These are phyloP conservation scores for Vidua macroura DNA, from an alignment of 2,113 vertebrate genomes.

Conservation along the genomic window DNA sequence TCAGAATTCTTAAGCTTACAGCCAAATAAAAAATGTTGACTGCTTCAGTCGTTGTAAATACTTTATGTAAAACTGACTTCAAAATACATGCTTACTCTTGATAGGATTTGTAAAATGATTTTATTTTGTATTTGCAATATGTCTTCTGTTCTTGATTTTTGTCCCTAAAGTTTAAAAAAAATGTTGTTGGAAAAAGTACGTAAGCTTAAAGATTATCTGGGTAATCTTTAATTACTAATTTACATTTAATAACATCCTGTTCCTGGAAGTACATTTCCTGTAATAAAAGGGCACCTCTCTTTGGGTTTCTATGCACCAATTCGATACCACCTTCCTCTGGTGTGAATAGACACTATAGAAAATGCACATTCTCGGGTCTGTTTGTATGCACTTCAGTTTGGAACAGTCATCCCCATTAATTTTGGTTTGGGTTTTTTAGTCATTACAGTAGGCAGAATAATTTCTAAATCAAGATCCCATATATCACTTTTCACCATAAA, in stretches of 20 bases:
- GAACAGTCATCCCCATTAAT: background rate
- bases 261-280: background rate
- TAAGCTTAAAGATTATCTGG: background rate
- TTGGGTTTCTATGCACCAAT: background rate
- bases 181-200: background rate
- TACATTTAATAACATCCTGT: background rate
- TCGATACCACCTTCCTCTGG: background rate
- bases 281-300: background rate
- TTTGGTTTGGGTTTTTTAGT: background rate
- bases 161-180: background rate
- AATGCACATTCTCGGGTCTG: background rate
- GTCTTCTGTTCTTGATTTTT: background rate
- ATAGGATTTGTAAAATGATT: background rate
- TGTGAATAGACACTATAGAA: background rate
- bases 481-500: background rate
- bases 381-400: background rate
- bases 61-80: background rate
- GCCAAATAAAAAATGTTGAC: background rate
- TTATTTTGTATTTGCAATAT: background rate
- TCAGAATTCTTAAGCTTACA: background rate
- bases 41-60: background rate
- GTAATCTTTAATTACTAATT: background rate
- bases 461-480: background rate
- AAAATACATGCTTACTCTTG: background rate
- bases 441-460: background rate